These are phyloP conservation scores for Mycteria americana DNA, from an alignment of 2,797 vertebrate genomes.

Conservation along the genomic window DNA sequence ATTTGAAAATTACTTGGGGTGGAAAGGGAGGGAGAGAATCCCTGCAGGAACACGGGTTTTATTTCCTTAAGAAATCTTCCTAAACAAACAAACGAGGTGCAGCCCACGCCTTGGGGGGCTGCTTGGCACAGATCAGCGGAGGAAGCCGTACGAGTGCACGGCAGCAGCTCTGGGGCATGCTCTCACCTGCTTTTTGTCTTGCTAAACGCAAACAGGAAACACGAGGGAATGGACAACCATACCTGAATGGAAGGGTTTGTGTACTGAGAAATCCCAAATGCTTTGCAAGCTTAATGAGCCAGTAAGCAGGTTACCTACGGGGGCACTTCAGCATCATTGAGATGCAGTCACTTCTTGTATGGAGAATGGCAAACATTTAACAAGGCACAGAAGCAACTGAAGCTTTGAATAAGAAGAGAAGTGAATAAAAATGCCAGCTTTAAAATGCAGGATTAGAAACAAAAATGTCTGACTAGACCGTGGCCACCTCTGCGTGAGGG, in stretches of 20 bases:
- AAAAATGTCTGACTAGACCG: neutral
- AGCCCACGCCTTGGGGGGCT: neutral
- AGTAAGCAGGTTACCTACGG: neutral
- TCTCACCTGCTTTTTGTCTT: constrained; percentile 40
- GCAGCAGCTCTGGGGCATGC: neutral
- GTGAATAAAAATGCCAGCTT: neutral
- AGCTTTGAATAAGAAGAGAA: neutral
- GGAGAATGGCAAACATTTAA: neutral
- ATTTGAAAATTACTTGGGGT: neutral
- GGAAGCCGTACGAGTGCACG: neutral
- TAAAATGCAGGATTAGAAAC: neutral
- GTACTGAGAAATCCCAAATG: constrained; percentile 22
- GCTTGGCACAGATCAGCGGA: neutral
- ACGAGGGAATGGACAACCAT: neutral
- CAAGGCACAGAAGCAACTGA: neutral
- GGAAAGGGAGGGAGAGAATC: neutral
- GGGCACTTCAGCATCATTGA: constrained; percentile 22
- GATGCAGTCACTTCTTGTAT: constrained; percentile 22
- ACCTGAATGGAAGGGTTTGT: constrained; percentile 11
- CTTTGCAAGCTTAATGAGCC: constrained; percentile 28
- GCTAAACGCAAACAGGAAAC: constrained; percentile 7
- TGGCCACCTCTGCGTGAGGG: neutral
- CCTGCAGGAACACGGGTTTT: neutral
- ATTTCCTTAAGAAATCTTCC: neutral
- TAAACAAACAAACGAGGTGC: neutral